Percentiles rank a stretch among this genome's conserved stretches.
Evolutionary conservation across 2,888 invertebrate species (phyloP).

Genomic region (Morpho deidamia): DNA sequence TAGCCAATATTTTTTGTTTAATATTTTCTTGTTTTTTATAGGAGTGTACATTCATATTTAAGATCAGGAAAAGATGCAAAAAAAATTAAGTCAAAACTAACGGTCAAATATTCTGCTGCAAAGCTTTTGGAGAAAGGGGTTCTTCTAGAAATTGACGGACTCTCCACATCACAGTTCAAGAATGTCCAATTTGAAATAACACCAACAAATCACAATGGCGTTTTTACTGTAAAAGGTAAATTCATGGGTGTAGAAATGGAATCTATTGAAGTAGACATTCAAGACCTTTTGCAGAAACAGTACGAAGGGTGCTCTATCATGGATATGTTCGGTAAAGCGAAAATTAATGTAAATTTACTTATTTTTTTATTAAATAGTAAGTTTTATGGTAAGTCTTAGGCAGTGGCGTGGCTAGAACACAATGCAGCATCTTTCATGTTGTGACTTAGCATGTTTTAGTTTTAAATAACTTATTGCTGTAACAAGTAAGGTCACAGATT

Average conservation of each 20-base stretch:
- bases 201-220: constrained; percentile 81
- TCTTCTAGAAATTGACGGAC: constrained; percentile 83
- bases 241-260: constrained; percentile 89
- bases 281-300: constrained; percentile 85
- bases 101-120: constrained; percentile 82
- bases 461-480: too few relatives aligned
- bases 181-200: constrained; percentile 86
- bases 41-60: constrained; percentile 76
- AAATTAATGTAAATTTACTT: constrained; percentile 86
- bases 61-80: constrained; percentile 67
- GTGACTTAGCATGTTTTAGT: too few relatives aligned
- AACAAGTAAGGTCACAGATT: too few relatives aligned
- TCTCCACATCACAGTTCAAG: constrained; percentile 83
- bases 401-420: background rate
- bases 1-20: constrained; percentile 4
- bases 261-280: constrained; percentile 83
- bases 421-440: too few relatives aligned
- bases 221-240: constrained; percentile 84
- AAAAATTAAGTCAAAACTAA: constrained; percentile 78
- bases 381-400: constrained; percentile 81
- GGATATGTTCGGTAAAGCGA: constrained; percentile 88
- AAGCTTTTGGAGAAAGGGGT: constrained; percentile 85
- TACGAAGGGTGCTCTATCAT: constrained; percentile 87
- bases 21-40: constrained; percentile 37
- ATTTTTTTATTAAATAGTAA: constrained; percentile 86